These are phyloP conservation scores for Lytechinus variegatus DNA, from an alignment of 35 echinoderm and acorn worm species.

Conservation along the genomic window DNA sequence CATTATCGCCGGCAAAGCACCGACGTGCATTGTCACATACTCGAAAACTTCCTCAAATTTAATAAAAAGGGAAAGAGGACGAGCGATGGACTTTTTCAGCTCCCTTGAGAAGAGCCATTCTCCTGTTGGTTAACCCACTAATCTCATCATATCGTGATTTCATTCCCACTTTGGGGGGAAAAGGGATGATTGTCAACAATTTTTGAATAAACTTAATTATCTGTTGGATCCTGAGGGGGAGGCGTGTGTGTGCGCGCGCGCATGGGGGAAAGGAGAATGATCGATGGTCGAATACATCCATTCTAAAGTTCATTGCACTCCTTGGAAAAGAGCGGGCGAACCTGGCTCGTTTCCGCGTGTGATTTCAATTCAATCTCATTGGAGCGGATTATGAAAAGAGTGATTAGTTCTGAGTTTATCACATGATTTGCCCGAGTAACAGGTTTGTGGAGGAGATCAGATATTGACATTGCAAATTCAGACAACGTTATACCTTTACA, in stretches of 20 bases:
- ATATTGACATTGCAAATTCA: neutral
- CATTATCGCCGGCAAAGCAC: neutral
- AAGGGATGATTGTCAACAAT: slow-evolving; percentile 3
- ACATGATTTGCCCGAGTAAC: neutral
- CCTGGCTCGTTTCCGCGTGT: neutral
- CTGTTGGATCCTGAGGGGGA: neutral
- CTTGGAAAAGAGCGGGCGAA: neutral
- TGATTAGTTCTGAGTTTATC: neutral
- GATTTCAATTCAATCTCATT: neutral
- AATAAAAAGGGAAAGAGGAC: neutral
- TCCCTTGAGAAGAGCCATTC: neutral
- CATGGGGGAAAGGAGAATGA: neutral
- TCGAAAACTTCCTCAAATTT: neutral
- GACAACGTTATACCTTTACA: neutral
- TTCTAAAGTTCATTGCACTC: slow-evolving; percentile 11
- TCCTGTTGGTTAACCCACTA: neutral
- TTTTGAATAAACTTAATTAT: slow-evolving; percentile 21
- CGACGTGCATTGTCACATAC: neutral
- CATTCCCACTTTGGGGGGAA: neutral
- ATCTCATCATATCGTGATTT: neutral
- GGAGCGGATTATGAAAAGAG: neutral
- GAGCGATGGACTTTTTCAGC: neutral
- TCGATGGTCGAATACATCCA: neutral
- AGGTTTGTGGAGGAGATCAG: neutral
- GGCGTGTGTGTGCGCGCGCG: neutral